A percentile compares a stretch with the other conserved stretches of the same genome.
These are phyloP conservation scores for Oreochromis niloticus DNA, from an alignment of 2,113 vertebrate genomes.

Conservation along the genomic window DNA sequence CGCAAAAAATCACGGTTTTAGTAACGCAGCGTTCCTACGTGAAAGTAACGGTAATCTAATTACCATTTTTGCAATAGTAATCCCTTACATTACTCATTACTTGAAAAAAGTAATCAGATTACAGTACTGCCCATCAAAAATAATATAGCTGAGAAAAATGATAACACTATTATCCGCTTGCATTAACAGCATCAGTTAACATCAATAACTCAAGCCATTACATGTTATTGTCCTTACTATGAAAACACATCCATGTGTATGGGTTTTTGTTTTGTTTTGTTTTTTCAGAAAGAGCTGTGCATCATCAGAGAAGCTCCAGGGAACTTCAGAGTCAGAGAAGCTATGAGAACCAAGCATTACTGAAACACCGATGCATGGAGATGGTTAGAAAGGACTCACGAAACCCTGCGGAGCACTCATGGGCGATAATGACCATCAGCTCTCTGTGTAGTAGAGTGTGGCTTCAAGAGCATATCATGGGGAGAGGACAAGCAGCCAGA, in stretches of 20 bases:
- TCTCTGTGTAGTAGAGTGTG: slow-evolving; percentile 7
- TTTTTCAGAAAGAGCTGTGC: background rate
- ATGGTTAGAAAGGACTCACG: background rate
- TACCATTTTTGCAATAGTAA: too few relatives aligned
- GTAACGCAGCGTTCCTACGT: too few relatives aligned
- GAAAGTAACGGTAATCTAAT: too few relatives aligned
- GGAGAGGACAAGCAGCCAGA: background rate
- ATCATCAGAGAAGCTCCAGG: background rate
- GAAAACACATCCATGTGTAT: background rate
- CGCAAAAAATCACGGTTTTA: too few relatives aligned
- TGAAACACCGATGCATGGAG: background rate
- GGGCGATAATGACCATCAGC: slow-evolving; percentile 24
- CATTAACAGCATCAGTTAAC: background rate
- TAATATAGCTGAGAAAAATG: background rate
- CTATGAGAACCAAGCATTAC: background rate
- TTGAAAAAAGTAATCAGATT: too few relatives aligned
- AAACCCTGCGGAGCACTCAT: slow-evolving; percentile 14
- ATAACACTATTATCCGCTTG: background rate
- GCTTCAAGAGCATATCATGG: background rate
- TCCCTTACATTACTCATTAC: too few relatives aligned
- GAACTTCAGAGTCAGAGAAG: background rate
- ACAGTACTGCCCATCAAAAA: background rate
- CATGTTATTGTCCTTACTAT: background rate
- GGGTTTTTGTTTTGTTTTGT: background rate
- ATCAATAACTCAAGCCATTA: background rate